Evolutionary conservation across 1,140 invertebrate species (phyloP), one percentile per base, ranked within the genome.

Genomic region (Drosophila fuyamai): DNA sequence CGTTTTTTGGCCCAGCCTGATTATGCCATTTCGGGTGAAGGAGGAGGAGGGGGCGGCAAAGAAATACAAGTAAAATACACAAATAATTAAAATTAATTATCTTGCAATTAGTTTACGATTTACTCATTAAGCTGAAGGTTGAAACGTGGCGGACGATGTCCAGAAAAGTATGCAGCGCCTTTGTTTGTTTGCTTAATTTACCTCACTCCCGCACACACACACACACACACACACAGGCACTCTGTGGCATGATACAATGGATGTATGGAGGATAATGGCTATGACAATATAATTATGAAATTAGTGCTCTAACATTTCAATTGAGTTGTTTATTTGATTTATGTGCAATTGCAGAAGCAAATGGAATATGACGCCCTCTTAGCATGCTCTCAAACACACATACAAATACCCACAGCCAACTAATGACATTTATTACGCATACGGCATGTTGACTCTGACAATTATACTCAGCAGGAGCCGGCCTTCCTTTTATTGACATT

Each of bases 71-170:
- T 89, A 84, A 90, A 88, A 88, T 89, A 88, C 73, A 88, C 84
- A 88, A 88, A 88, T 89, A 88, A 88, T 88, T 89, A 89, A 89
- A 88, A 89, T 88, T 88, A 88, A 88, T 88, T 88, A 88, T 88
- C 84, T 81, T 78, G 84, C 84, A 88, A 88, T 88, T 88, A 88
- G 84, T 88, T 88, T 84, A 89, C 84, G 84, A 89, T 88, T 88
- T 89, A 88, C 84, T 90, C 84, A 84, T 88, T 89, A 89, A 54
- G 83, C 70, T 61, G 51, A 76, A 76, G 63, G 74, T 60, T 72
- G 57, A 60, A 68, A 67, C 71, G 44, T 79, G 70, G 48, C 14
- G 14, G 46, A 56, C 13, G 10, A n/a, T 43, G 60, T 56, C 41
- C 60, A 53, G 50, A 75, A 65, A 81, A 81, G 61, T 82, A 76